Percentiles rank a stretch among this genome's conserved stretches.
These are phyloP conservation scores for Xiphorhynchus elegans DNA, from an alignment of 2,113 vertebrate genomes.

Conservation along the genomic window DNA sequence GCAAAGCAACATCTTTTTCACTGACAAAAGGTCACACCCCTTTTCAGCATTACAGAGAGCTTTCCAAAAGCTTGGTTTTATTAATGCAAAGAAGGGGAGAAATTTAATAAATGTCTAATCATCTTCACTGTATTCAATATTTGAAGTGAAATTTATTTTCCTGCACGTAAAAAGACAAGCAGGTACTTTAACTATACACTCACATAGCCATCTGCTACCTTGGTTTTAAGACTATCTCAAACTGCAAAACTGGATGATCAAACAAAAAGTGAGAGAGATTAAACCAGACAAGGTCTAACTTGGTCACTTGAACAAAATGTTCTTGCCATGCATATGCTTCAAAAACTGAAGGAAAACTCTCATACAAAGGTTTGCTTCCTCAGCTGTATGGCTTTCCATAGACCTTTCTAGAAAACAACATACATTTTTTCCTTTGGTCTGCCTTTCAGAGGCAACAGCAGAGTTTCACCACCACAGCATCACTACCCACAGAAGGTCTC, in stretches of 20 bases:
- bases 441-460: accelerated
- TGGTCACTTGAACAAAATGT: background rate
- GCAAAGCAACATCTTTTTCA: background rate
- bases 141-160: slow-evolving; percentile 10
- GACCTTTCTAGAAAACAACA: background rate
- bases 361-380: background rate
- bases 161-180: background rate
- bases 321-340: background rate
- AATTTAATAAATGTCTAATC: background rate
- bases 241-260: background rate
- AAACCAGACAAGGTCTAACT: background rate
- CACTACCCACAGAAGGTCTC: background rate
- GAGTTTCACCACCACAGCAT: accelerated
- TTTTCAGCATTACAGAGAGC: background rate
- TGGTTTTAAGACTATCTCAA: background rate
- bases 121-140: background rate
- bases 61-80: background rate
- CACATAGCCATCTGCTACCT: background rate
- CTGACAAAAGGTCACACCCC: background rate
- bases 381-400: background rate
- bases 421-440: background rate
- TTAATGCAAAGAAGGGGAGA: background rate
- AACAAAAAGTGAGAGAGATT: background rate
- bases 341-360: background rate
- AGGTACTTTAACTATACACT: background rate